These are phyloP conservation scores for Hirtodrosophila confusa DNA, from an alignment of 2,888 invertebrate species.

Conservation along the genomic window DNA sequence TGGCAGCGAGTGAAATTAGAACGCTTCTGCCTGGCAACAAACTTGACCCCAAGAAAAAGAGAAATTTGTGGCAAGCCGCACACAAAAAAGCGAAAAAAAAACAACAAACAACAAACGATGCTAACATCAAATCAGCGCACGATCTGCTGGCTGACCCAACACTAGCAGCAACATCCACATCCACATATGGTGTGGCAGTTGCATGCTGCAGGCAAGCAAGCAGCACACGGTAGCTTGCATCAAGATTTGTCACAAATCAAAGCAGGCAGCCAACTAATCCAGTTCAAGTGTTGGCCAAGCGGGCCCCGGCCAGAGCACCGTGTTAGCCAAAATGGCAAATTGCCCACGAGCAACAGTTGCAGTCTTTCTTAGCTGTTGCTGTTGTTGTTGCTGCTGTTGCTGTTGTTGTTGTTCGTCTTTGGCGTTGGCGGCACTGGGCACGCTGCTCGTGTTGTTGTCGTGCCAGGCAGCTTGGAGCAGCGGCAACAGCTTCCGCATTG, in stretches of 20 bases:
- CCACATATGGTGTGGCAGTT: constrained; percentile 57
- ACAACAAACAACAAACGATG: constrained; percentile 43
- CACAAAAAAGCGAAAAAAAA: constrained; percentile 39
- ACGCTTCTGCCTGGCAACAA: constrained; percentile 71
- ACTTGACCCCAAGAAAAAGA: constrained; percentile 80
- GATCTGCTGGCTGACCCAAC: constrained; percentile 65
- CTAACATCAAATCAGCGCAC: constrained; percentile 74
- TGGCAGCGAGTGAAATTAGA: constrained; percentile 64
- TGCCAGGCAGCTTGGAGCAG: constrained; percentile 53
- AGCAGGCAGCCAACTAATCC: constrained; percentile 74
- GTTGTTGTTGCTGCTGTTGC: constrained; percentile 18
- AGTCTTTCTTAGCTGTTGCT: constrained; percentile 4
- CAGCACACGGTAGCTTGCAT: constrained; percentile 66
- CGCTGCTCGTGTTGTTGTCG: constrained; percentile 62
- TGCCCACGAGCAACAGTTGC: constrained; percentile 49
- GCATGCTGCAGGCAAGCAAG: constrained; percentile 55
- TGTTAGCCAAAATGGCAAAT: constrained; percentile 62
- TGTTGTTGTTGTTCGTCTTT: constrained; percentile 32
- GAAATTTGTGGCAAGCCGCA: constrained; percentile 67
- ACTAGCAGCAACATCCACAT: constrained; percentile 41
- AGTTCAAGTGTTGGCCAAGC: constrained; percentile 70
- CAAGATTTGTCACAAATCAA: constrained; percentile 80
- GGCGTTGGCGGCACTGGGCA: constrained; percentile 65
- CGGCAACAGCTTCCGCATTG: constrained; percentile 69
- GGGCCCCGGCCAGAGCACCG: constrained; percentile 17